A percentile compares a stretch with the other conserved stretches of the same genome.
These are phyloP conservation scores for Bactericera cockerelli DNA, from an alignment of 1,140 invertebrate genomes.

Conservation along the genomic window DNA sequence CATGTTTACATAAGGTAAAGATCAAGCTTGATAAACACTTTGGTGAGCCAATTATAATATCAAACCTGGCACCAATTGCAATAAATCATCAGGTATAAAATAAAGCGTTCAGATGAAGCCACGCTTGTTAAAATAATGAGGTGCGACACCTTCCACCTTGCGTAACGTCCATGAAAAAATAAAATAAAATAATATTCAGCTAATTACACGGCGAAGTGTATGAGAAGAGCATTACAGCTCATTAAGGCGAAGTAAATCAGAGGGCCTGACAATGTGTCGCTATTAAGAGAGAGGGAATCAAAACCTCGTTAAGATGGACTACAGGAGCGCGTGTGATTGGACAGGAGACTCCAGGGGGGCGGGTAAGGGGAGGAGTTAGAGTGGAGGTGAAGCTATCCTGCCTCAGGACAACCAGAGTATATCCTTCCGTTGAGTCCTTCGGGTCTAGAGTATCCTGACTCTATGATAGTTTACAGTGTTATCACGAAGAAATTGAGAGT, in stretches of 20 bases:
- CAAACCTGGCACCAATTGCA: no score
- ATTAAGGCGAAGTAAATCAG: slow-evolving; percentile 4
- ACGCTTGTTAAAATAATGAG: no score
- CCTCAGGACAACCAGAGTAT: background rate
- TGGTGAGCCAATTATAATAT: no score
- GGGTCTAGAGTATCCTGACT: background rate
- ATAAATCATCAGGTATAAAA: no score
- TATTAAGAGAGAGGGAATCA: slow-evolving; percentile 4
- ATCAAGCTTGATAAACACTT: no score
- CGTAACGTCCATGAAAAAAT: background rate
- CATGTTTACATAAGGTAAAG: no score
- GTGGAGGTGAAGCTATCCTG: background rate
- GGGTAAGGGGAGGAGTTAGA: background rate
- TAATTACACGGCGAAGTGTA: background rate
- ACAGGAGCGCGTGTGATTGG: background rate
- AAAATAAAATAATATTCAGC: background rate
- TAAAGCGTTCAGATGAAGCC: no score
- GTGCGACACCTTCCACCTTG: no score
- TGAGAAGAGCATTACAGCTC: background rate
- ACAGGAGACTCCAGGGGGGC: background rate
- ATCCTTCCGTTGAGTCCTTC: background rate
- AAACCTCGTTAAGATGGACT: slow-evolving; percentile 5
- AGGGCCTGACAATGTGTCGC: slow-evolving; percentile 8
- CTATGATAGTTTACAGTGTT: no score
- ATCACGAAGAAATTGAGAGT: no score